Evolutionary conservation across 2,113 vertebrate genomes (phyloP).

Genomic region (Corythoichthys haematopterus): DNA sequence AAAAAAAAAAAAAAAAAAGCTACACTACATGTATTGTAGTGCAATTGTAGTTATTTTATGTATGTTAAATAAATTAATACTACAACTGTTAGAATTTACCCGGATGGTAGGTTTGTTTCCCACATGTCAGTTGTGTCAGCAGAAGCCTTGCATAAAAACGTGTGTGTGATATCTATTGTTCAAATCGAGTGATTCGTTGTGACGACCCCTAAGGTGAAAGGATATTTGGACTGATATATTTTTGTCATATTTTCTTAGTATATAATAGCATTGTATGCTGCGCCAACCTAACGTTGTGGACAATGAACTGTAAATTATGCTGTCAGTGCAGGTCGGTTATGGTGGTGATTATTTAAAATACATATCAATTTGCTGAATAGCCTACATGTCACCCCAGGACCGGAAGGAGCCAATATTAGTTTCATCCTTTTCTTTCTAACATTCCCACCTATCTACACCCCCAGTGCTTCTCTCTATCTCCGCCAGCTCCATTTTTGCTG

Average conservation of each 20-base stretch:
- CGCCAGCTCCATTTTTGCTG: slow-evolving; percentile 70
- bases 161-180: no score
- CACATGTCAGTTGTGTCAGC: no score
- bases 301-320: slow-evolving; percentile 1
- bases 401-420: slow-evolving; percentile 43
- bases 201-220: no score
- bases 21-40: no score
- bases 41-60: no score
- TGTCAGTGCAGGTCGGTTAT: slow-evolving; percentile 21
- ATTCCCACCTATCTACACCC: slow-evolving; percentile 1
- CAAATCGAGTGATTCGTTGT: no score
- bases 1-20: no score
- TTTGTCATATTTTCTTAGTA: background rate
- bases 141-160: no score
- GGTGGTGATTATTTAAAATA: slow-evolving; percentile 40
- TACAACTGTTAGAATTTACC: no score
- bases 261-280: no score
- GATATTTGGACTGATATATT: slow-evolving; percentile 21
- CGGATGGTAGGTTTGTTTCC: no score
- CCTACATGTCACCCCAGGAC: slow-evolving; percentile 34
- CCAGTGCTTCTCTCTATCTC: slow-evolving; percentile 41
- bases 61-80: no score
- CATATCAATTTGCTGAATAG: slow-evolving; percentile 36
- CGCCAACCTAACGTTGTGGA: background rate
- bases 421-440: slow-evolving; percentile 37